phyloP scores from a whole-genome alignment of 2,888 invertebrate species.

The Lysandra bellargus region DNA sequence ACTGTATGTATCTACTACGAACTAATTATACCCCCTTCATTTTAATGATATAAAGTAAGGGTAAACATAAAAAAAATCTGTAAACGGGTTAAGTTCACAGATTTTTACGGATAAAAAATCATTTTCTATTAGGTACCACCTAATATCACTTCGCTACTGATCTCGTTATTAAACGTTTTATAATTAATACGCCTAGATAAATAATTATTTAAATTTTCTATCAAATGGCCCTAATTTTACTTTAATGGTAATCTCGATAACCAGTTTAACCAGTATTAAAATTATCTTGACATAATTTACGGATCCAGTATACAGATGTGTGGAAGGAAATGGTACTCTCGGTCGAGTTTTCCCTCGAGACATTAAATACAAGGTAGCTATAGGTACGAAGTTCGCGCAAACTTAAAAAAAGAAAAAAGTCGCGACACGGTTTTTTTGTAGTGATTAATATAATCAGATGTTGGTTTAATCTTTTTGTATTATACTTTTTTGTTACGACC shows the following conservation, averaged over 20 bases:
- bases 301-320: neutral
- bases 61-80: neutral
- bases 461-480: slow-evolving; percentile 25
- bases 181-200: slow-evolving; percentile 14
- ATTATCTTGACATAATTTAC: slow-evolving; percentile 19
- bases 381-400: neutral
- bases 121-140: neutral
- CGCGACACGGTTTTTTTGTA: slow-evolving; percentile 9
- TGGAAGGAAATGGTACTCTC: neutral
- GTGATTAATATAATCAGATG: slow-evolving; percentile 20
- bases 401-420: slow-evolving; percentile 23
- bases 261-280: neutral
- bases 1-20: too few species aligned
- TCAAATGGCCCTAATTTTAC: slow-evolving; percentile 19
- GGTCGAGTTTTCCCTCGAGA: neutral
- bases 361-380: neutral
- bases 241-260: neutral
- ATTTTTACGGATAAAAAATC: neutral
- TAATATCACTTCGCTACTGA: neutral
- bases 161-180: neutral
- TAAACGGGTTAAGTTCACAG: neutral
- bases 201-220: slow-evolving; percentile 4
- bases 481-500: slow-evolving; percentile 6
- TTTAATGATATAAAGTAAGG: neutral
- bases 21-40: too few species aligned